Evolutionary conservation across 2,797 vertebrate species (phyloP).

Genomic region (Centropyge bicolor): DNA sequence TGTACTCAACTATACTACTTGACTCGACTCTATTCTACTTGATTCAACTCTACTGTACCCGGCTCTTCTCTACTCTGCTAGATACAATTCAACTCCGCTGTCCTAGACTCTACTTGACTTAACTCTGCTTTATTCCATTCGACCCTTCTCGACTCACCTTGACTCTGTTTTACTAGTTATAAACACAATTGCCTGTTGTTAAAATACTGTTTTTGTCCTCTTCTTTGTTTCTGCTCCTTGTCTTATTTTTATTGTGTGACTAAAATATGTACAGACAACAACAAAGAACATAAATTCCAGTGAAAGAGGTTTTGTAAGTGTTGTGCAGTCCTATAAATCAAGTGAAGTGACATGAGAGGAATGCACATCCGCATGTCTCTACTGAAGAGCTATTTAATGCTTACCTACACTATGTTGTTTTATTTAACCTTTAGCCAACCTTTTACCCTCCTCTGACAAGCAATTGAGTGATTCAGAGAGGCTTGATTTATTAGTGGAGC

Average conservation of each 20-base stretch:
- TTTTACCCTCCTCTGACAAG: conserved; percentile 32
- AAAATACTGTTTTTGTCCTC: not conserved
- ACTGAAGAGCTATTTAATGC: conserved; percentile 21
- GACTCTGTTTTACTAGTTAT: not conserved
- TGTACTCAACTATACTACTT: not conserved
- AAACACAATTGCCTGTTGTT: not conserved
- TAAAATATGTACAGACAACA: conserved; percentile 17
- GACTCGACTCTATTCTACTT: not conserved
- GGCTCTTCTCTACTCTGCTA: not conserved
- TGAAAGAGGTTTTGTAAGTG: conserved; percentile 20
- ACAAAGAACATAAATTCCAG: conserved; percentile 17
- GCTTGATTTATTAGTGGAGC: conserved; percentile 3
- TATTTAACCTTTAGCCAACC: conserved; percentile 5
- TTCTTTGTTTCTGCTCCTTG: conserved; percentile 20
- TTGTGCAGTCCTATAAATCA: conserved; percentile 54
- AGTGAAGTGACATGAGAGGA: conserved; percentile 61
- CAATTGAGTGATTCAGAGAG: conserved; percentile 27
- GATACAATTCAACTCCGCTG: not conserved
- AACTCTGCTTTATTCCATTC: conserved; percentile 58
- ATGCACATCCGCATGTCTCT: conserved; percentile 53
- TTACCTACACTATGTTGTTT: conserved; percentile 8
- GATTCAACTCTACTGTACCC: accelerated
- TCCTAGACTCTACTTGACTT: accelerated
- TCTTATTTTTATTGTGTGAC: not conserved
- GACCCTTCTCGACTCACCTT: not conserved